Evolutionary conservation across 2,888 invertebrate species (phyloP).

Genomic region (Nymphalis polychloros): DNA sequence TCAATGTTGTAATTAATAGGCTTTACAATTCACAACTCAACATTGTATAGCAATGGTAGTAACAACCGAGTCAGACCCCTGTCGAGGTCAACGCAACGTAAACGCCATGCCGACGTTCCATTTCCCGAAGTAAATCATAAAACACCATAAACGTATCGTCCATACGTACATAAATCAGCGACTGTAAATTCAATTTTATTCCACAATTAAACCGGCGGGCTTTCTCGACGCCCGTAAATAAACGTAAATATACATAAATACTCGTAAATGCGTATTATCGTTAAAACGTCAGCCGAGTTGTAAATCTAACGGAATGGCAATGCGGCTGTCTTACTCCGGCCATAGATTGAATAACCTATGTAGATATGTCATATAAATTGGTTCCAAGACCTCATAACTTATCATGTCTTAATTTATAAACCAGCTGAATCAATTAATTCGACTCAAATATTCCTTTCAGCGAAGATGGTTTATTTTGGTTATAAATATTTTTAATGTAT

Average conservation of each 20-base stretch:
- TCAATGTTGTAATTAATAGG: too few species aligned
- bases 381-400: background rate
- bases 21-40: background rate
- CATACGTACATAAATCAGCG: conserved; percentile 64
- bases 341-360: conserved; percentile 40
- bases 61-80: conserved; percentile 20
- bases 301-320: conserved; percentile 70
- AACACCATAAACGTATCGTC: conserved; percentile 55
- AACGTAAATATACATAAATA: conserved; percentile 77
- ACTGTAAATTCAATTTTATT: conserved; percentile 80
- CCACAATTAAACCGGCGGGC: conserved; percentile 79
- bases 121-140: conserved; percentile 47
- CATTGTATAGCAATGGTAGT: conserved; percentile 3
- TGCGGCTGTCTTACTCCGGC: conserved; percentile 53
- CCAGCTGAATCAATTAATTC: background rate
- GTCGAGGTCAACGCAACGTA: conserved; percentile 25
- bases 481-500: background rate
- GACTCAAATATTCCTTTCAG: background rate
- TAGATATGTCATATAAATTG: conserved; percentile 30
- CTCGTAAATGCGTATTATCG: conserved; percentile 81
- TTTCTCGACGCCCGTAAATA: conserved; percentile 76
- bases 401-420: conserved; percentile 1
- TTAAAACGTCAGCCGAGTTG: conserved; percentile 76
- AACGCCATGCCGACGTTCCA: conserved; percentile 36
- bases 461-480: background rate